Percentiles rank a stretch among this genome's conserved stretches.
phyloP scores from a whole-genome alignment of 2,888 invertebrate genomes.

The Uropetala carovei region DNA sequence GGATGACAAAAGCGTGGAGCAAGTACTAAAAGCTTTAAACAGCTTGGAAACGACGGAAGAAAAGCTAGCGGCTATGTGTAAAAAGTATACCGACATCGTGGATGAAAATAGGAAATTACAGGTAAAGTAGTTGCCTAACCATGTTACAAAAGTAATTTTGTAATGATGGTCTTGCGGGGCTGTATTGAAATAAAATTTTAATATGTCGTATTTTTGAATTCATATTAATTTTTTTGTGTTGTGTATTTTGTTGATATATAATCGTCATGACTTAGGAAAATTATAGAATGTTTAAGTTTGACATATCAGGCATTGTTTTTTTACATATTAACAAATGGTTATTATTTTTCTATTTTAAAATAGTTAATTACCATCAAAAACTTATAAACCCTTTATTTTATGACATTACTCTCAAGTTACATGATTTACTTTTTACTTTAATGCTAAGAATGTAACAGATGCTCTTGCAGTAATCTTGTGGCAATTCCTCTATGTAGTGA shows the following conservation, averaged over 20 bases:
- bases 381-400: too few species aligned
- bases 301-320: neutral
- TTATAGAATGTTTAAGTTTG: neutral
- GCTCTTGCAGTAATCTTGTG: too few species aligned
- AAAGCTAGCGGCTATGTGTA: conserved; percentile 82
- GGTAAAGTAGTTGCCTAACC: conserved; percentile 63
- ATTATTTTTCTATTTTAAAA: too few species aligned
- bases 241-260: neutral
- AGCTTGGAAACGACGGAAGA: conserved; percentile 80
- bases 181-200: neutral
- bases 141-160: too few species aligned
- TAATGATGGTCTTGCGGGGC: neutral
- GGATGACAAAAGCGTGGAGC: conserved; percentile 81
- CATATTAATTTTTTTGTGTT: neutral
- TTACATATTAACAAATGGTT: neutral
- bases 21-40: conserved; percentile 81
- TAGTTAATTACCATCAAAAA: too few species aligned
- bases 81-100: conserved; percentile 86
- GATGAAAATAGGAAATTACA: conserved; percentile 80
- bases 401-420: too few species aligned
- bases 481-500: too few species aligned
- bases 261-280: neutral
- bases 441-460: too few species aligned
- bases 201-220: neutral
- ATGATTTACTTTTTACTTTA: too few species aligned